Base-by-base conservation (phyloP, 2,888 invertebrate species). In the Drosophila macrospina region DNA sequence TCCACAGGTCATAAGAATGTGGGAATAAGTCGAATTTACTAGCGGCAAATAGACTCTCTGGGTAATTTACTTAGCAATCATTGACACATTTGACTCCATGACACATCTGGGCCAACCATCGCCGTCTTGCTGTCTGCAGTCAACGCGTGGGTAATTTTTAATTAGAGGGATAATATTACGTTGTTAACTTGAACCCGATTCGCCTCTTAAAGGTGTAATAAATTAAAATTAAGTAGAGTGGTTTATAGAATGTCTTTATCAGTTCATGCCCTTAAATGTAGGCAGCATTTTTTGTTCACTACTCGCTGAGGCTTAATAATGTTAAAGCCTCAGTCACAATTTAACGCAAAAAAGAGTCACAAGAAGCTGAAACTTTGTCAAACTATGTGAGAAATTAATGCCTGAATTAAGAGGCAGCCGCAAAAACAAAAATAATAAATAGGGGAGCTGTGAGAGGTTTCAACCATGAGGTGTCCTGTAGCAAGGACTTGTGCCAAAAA, bases 51-150 rank as follows among this genome's bases (percentile, higher is more conserved):
- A 20, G 67, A 69, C 73, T 72, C 61, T 66, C 47, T 80, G 80
- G 56, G 84, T 86, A 88, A 86, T 83, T 88, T 80, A 84, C 82
- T 78, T 83, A 80, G 73, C 80, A 84, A 84, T 88, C 88, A 80
- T 88, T 84, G 69, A 65, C 69, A 50, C 75, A 42, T 71, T 64
- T 36, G 59, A 16, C 65, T 65, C 30, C 44, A 52, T 50, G 50
- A 55, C 63, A 59, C 59, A 75, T 66, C 61, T 30, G 61, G 52
- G 68, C 37, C 80, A 57, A 45, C 57, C 47, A 68, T 56, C 61
- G 67, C 59, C 69, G 20, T 15, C 37, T 51, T 69, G 56, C 47
- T 34, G 56, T 51, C 30, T 32, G 52, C 42, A 15, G 36, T 36
- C 45, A 44, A 20, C 57, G 56, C 28, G 39, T 41, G 48, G 41